A percentile compares a stretch with the other conserved stretches of the same genome.
Evolutionary conservation across 2,888 invertebrate genomes (phyloP).

Genomic region (Parasteatoda lunata): DNA sequence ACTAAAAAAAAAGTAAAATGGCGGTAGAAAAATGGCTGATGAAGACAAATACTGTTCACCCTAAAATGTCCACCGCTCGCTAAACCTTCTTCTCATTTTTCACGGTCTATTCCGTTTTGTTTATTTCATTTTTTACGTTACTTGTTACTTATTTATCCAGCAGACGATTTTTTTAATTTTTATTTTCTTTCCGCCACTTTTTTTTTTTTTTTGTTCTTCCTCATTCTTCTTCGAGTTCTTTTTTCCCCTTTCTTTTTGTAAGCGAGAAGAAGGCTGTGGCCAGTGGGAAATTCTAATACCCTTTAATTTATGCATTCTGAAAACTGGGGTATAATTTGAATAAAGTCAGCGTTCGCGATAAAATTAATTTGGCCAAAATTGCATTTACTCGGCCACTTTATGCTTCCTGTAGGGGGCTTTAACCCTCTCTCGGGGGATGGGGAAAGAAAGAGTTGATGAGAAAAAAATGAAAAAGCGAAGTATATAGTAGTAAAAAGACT

Average conservation of each 20-base stretch:
- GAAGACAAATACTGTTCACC: conserved; percentile 61
- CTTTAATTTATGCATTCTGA: conserved; percentile 65
- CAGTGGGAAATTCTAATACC: conserved; percentile 52
- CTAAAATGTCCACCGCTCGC: conserved; percentile 56
- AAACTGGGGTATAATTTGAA: conserved; percentile 65
- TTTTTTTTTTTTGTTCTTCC: conserved; percentile 24
- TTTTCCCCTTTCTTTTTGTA: not conserved
- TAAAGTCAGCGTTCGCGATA: conserved; percentile 65
- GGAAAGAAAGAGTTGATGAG: conserved; percentile 1
- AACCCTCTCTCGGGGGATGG: conserved; percentile 59
- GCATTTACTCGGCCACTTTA: conserved; percentile 68
- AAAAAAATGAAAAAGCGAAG: conserved; percentile 23
- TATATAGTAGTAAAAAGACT: conserved; percentile 3
- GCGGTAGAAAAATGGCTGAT: conserved; percentile 31
- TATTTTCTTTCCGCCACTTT: conserved; percentile 16
- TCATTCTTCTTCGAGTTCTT: not conserved
- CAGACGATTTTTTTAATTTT: conserved; percentile 53
- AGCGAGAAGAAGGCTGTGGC: not conserved
- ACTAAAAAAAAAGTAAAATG: conserved; percentile 10
- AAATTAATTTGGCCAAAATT: conserved; percentile 69
- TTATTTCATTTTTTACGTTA: conserved; percentile 35
- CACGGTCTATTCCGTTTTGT: conserved; percentile 37
- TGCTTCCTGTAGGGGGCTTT: conserved; percentile 63
- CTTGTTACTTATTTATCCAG: conserved; percentile 66
- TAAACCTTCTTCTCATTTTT: conserved; percentile 67